Conservation (phyloP, 2,797 vertebrate genomes). For the Sphenodon punctatus region DNA sequence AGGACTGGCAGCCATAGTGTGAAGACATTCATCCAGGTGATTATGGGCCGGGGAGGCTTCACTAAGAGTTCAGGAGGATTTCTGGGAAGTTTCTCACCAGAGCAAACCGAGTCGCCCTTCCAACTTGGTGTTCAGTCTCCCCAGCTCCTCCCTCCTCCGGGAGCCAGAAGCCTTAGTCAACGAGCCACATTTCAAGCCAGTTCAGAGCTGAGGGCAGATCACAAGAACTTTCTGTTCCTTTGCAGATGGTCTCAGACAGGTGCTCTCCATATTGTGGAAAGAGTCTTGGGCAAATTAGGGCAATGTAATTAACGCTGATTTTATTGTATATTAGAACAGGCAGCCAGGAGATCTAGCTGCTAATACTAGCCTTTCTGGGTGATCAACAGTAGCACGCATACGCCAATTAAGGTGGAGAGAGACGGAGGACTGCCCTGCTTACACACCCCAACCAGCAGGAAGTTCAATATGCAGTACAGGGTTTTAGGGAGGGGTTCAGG, state of each 20-base stretch:
- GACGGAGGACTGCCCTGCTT: too few relatives aligned
- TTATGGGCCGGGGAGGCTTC: too few relatives aligned
- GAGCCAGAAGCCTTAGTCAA: neutral
- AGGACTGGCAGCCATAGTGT: too few relatives aligned
- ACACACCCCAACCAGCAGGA: too few relatives aligned
- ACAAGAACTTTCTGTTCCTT: neutral
- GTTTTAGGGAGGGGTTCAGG: too few relatives aligned
- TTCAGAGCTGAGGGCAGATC: neutral
- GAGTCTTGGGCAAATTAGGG: neutral
- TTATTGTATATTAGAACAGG: neutral
- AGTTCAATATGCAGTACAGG: too few relatives aligned
- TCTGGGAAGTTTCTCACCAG: too few relatives aligned
- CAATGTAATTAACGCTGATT: neutral
- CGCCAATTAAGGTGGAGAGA: neutral
- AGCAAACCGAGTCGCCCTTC: too few relatives aligned
- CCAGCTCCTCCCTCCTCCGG: too few relatives aligned
- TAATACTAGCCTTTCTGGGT: neutral
- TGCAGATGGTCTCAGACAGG: neutral
- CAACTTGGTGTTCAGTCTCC: neutral
- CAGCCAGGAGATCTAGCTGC: neutral
- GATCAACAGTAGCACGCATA: neutral
- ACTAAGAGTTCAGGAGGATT: too few relatives aligned
- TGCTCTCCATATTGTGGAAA: neutral
- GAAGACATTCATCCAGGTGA: too few relatives aligned
- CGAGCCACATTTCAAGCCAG: neutral